Percentiles rank a stretch among this genome's conserved stretches.
phyloP scores from a whole-genome alignment of 2,888 invertebrate species.

The Heliconius ismenius region DNA sequence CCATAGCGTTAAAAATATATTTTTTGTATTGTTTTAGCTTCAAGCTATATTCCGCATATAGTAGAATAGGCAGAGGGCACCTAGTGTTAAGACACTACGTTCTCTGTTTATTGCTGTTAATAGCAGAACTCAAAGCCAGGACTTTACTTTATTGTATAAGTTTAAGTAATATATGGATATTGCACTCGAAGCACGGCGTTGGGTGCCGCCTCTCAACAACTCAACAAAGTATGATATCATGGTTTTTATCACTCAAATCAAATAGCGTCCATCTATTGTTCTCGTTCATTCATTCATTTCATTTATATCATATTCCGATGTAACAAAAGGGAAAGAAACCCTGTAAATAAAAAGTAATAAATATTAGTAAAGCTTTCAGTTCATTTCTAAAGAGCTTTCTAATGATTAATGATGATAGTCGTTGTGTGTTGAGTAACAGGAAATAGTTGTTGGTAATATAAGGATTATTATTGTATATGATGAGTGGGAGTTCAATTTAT shows the following conservation, averaged over 20 bases:
- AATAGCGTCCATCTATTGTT: not conserved
- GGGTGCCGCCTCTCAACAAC: not conserved
- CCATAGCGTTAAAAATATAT: conserved; percentile 15
- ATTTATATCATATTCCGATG: not conserved
- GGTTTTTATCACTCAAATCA: not conserved
- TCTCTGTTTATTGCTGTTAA: not conserved
- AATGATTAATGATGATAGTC: conserved; percentile 22
- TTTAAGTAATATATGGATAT: not conserved
- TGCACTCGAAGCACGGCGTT: not conserved
- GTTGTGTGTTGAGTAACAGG: not conserved
- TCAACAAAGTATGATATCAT: not conserved
- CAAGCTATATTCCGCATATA: not conserved
- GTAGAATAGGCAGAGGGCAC: not conserved
- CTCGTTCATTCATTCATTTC: not conserved
- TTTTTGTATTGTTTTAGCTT: not conserved
- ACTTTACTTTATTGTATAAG: not conserved
- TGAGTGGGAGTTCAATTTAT: not conserved
- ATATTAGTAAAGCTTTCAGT: conserved; percentile 14
- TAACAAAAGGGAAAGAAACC: not conserved
- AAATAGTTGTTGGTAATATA: not conserved
- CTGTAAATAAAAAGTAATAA: conserved; percentile 14
- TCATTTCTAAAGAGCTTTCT: conserved; percentile 21
- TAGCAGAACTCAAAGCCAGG: too few species aligned
- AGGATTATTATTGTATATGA: not conserved
- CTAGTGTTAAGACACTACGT: not conserved